A percentile compares a stretch with the other conserved stretches of the same genome.
These are phyloP conservation scores for Drosophila bocki DNA, from an alignment of 1,140 invertebrate species.

Conservation along the genomic window DNA sequence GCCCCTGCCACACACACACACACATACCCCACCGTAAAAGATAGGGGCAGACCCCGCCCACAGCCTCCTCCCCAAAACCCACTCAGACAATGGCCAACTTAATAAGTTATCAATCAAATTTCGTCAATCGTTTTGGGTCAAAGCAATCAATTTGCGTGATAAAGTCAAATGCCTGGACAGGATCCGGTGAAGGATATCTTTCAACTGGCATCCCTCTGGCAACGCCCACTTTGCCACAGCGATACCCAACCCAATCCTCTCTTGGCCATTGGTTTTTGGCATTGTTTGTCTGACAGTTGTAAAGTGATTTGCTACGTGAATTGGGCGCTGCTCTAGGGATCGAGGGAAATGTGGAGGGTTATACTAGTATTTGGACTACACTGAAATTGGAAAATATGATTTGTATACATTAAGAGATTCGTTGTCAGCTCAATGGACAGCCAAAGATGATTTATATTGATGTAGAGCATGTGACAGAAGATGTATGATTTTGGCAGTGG, in stretches of 20 bases:
- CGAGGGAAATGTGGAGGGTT: slow-evolving; percentile 5
- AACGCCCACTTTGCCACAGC: not conserved
- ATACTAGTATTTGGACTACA: slow-evolving; percentile 1
- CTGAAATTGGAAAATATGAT: slow-evolving; percentile 70
- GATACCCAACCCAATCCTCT: slow-evolving; percentile 9
- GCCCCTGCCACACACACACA: not conserved
- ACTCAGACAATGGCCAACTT: slow-evolving; percentile 60
- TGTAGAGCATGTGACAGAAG: slow-evolving; percentile 29
- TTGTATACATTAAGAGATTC: slow-evolving; percentile 70
- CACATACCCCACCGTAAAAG: not conserved
- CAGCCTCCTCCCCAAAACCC: not conserved
- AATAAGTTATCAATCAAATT: slow-evolving; percentile 83
- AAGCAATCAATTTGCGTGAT: slow-evolving; percentile 81
- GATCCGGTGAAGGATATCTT: slow-evolving; percentile 41
- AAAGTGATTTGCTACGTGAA: slow-evolving; percentile 80
- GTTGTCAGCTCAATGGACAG: slow-evolving; percentile 41
- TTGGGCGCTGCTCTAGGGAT: slow-evolving; percentile 38
- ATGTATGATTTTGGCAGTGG: slow-evolving; percentile 35
- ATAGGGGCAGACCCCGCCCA: not conserved
- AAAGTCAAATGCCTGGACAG: slow-evolving; percentile 69
- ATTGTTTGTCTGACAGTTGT: slow-evolving; percentile 78
- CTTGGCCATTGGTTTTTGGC: slow-evolving; percentile 43
- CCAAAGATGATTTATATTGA: slow-evolving; percentile 63
- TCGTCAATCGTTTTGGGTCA: slow-evolving; percentile 72
- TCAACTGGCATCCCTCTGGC: not conserved